Percentiles rank a stretch among this genome's conserved stretches.
These are phyloP conservation scores for Creontiades dilutus DNA, from an alignment of 2,888 invertebrate genomes.

Conservation along the genomic window DNA sequence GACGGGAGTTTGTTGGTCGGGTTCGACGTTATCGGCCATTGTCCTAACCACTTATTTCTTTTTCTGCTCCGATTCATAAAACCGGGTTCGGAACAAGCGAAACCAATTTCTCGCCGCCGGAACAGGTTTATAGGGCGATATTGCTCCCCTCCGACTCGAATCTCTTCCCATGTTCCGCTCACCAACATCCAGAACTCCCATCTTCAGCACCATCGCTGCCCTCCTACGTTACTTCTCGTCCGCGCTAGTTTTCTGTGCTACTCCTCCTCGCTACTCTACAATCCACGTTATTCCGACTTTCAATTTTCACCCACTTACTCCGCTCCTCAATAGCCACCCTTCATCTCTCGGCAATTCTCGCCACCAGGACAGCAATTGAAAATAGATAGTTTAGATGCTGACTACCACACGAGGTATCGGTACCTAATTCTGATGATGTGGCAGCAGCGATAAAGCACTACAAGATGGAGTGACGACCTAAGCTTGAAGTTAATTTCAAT, in stretches of 20 bases:
- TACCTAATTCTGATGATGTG: too few relatives aligned
- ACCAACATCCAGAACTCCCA: neutral
- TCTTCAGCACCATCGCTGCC: neutral
- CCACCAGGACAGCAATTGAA: too few relatives aligned
- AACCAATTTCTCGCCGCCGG: constrained; percentile 66
- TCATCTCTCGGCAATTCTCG: too few relatives aligned
- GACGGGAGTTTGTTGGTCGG: neutral
- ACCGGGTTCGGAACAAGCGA: constrained; percentile 64
- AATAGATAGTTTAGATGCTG: too few relatives aligned
- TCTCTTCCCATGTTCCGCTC: neutral
- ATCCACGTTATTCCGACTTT: too few relatives aligned
- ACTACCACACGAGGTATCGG: too few relatives aligned
- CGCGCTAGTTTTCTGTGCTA: neutral
- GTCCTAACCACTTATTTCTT: constrained; percentile 68
- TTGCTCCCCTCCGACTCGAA: constrained; percentile 13
- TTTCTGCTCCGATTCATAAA: constrained; percentile 67
- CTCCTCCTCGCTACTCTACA: neutral
- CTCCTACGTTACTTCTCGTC: neutral
- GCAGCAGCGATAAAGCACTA: too few relatives aligned
- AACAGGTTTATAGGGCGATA: constrained; percentile 66
- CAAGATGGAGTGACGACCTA: too few relatives aligned
- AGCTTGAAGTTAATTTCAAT: too few relatives aligned
- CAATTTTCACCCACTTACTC: too few relatives aligned
- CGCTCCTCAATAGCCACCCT: too few relatives aligned
- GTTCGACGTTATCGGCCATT: constrained; percentile 60